Base-by-base conservation (phyloP, 2,113 vertebrate species). In the Oncorhynchus gorbuscha region DNA sequence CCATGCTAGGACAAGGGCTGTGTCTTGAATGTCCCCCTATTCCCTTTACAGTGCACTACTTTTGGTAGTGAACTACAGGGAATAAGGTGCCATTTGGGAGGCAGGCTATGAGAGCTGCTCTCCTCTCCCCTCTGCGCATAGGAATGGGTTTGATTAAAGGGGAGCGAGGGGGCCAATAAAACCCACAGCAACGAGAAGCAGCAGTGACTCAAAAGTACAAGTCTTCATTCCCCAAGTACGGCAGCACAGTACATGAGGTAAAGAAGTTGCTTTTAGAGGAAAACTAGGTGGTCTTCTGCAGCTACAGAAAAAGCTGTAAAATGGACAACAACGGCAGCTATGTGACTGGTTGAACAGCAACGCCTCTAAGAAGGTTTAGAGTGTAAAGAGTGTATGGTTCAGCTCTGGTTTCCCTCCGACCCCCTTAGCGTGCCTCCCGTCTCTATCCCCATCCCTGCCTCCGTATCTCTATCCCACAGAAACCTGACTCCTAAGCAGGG, bases 391-490 rank as follows among this genome's bases (percentile, higher is more conserved):
- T 45, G 39, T 45, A 45, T 16, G 1, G 39, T 39, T 49, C 39
- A 62, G 84, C 88, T 93, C 90, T 86, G 89, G 86, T 92, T 91
- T 92, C 88, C 89, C 85, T 81, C 8, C 80, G 35, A 78, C 35
- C 71, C 16, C 32, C 12, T 32, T 30, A 26, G 24, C 13, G 65
- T 5, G 65, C 65, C 49, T 32, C 69, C 22, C 1, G 2, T 24
- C 13, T 58, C 22, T 65, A 58, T 72, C 85, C 79, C 79, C 9
- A 45, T 45, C 39, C 39, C 8, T 45, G 39, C 39, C 39, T 88
- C 90, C 59, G 83, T 83, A 90, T 90, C 85, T 86, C 71, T 69
- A 90, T 88, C 87, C 91, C 89, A 89, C 91, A 92, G 92, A 93
- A 95, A 94, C 88, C 83, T 90, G 93, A 93, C 93, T 93, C 85